These are phyloP conservation scores for Chelon labrosus DNA, from an alignment of 2,797 vertebrate genomes.

Conservation along the genomic window DNA sequence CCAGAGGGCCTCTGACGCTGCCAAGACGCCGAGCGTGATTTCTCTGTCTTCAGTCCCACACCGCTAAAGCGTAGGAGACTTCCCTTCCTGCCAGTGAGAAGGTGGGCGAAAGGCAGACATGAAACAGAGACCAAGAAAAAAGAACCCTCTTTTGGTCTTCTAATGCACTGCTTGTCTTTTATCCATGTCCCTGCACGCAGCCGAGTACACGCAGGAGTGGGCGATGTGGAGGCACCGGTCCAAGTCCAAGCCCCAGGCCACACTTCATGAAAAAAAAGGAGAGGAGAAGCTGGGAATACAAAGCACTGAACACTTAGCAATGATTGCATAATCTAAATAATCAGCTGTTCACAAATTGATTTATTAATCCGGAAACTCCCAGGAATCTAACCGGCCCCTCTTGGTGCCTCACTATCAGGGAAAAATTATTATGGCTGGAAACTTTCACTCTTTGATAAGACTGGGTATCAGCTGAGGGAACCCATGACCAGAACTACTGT, in stretches of 20 bases:
- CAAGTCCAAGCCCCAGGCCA: slow-evolving; percentile 45
- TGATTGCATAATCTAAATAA: slow-evolving; percentile 27
- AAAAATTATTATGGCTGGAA: not conserved
- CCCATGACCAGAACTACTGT: not conserved
- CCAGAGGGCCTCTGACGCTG: slow-evolving; percentile 63
- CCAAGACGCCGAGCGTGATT: slow-evolving; percentile 75
- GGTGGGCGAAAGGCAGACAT: slow-evolving; percentile 77
- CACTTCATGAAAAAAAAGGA: slow-evolving; percentile 14
- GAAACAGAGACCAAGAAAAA: slow-evolving; percentile 47
- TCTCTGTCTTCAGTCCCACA: slow-evolving; percentile 72
- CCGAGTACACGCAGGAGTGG: slow-evolving; percentile 60
- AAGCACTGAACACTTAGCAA: slow-evolving; percentile 17
- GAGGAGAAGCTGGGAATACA: slow-evolving; percentile 18
- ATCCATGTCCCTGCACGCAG: slow-evolving; percentile 56
- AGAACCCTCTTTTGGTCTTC: slow-evolving; percentile 45
- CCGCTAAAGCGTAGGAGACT: slow-evolving; percentile 67
- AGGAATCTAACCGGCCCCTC: not conserved
- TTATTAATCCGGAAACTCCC: slow-evolving; percentile 10
- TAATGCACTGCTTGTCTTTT: slow-evolving; percentile 56
- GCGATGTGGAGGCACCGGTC: slow-evolving; percentile 51
- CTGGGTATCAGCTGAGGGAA: not conserved
- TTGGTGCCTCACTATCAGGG: not conserved
- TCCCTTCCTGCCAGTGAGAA: slow-evolving; percentile 70
- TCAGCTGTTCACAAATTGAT: not conserved
- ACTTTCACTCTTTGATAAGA: not conserved